Evolutionary conservation across 2,797 vertebrate genomes (phyloP).

Genomic region (Corythornis leucogaster): DNA sequence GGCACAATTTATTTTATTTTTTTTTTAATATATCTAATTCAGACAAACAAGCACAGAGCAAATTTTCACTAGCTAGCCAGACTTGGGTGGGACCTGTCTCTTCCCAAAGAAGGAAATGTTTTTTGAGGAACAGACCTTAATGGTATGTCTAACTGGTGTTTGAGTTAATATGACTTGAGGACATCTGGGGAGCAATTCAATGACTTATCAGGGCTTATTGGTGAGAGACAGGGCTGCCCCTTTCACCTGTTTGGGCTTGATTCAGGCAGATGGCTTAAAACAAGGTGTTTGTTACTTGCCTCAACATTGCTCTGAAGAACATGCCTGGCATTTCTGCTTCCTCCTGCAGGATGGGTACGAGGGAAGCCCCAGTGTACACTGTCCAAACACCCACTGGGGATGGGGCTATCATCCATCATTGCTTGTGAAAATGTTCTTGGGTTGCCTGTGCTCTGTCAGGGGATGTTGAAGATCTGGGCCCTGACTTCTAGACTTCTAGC

Average conservation of each 20-base stretch:
- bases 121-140: background rate
- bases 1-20: background rate
- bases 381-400: background rate
- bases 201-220: background rate
- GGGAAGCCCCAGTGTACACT: background rate
- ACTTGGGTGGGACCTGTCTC: slow-evolving; percentile 53
- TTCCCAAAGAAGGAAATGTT: background rate
- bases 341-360: background rate
- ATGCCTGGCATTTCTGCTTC: background rate
- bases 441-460: background rate
- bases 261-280: background rate
- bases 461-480: background rate
- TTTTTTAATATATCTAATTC: slow-evolving; percentile 26
- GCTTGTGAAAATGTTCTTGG: background rate
- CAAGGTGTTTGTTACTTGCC: background rate
- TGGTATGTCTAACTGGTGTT: background rate
- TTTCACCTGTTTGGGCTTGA: background rate
- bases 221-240: background rate
- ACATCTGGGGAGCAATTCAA: background rate
- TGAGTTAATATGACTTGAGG: background rate
- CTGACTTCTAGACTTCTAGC: background rate
- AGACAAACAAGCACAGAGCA: background rate
- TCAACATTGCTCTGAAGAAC: background rate
- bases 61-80: background rate
- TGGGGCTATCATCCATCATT: background rate